Base-by-base conservation (phyloP, 2,888 invertebrate species). In the Brenthis hecate region DNA sequence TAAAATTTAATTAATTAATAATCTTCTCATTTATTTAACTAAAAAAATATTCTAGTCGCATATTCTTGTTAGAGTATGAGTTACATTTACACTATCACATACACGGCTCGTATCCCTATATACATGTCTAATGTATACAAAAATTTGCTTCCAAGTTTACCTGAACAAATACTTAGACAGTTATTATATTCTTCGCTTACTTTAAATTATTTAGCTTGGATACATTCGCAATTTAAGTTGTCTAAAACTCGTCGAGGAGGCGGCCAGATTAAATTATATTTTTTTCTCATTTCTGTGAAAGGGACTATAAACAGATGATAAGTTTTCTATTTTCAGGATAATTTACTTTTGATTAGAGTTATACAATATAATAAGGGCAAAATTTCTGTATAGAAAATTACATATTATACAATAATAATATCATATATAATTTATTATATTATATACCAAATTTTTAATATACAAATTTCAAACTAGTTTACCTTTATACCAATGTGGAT, bases 401-500 rank as follows among this genome's bases (percentile, higher is more conserved):
- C 19, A 19, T 23, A 1, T 58, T 48, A 48, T 48, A n/a, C 23
- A 50, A 61, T 13, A 6, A 16, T 3, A 28, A 28, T 28, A 23
- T 23, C 0, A 3, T 23, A 23, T 23, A 28, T 28, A 28, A 28
- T 28, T 4, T 28, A 3, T 6, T 6, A 51, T 13, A 16, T 6
- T 14, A 16, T 48, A 50, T 14, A 6, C 36, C 28, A 23, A 48
- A 48, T 60, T 53, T 48, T 19, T 23, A 3, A 23, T 48, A 32
- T 13, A 50, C 19, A 19, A 19, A 19, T 19, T 19, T 1, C 19
- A 19, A 19, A 36, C 32, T 48, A 13, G 36, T 82, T 89, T 86
- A 94, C 95, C 94, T 95, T 95, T 83, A 94, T 94, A 85, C 95
- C 94, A 78, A 95, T 94, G 84, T 94, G 94, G 70, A 94, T 94